These are phyloP conservation scores for Lithobates pipiens DNA, from an alignment of 2,797 vertebrate genomes.

Conservation along the genomic window DNA sequence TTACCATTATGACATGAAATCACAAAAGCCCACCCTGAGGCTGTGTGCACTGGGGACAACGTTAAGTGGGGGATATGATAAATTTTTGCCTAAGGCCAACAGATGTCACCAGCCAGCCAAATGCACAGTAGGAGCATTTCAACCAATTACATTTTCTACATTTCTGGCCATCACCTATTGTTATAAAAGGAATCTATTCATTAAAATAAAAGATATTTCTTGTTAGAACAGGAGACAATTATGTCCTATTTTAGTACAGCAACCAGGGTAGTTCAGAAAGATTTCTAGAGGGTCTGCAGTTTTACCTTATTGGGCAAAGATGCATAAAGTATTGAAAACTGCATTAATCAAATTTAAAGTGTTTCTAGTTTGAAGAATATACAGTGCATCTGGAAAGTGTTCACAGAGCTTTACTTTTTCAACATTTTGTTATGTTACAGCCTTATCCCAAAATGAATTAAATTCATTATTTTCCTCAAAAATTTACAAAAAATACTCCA, in stretches of 20 bases:
- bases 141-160: conserved; percentile 19
- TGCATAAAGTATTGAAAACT: too few species aligned
- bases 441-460: too few species aligned
- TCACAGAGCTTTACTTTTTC: too few species aligned
- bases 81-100: conserved; percentile 51
- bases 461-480: too few species aligned
- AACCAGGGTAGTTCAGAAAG: neutral
- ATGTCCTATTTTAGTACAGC: neutral
- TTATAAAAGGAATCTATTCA: neutral
- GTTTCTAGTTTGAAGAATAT: too few species aligned
- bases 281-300: neutral
- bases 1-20: conserved; percentile 45
- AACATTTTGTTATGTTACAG: too few species aligned
- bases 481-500: too few species aligned
- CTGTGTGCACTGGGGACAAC: conserved; percentile 30
- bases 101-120: conserved; percentile 31
- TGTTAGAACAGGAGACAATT: neutral
- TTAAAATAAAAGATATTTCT: neutral
- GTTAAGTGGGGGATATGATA: conserved; percentile 56
- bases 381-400: too few species aligned
- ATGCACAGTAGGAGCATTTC: conserved; percentile 29
- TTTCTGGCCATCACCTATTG: neutral
- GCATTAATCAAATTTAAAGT: too few species aligned
- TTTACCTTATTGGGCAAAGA: neutral
- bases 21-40: conserved; percentile 58